Evolutionary conservation across 2,888 invertebrate genomes (phyloP).

Genomic region (Metallyticus violacea): DNA sequence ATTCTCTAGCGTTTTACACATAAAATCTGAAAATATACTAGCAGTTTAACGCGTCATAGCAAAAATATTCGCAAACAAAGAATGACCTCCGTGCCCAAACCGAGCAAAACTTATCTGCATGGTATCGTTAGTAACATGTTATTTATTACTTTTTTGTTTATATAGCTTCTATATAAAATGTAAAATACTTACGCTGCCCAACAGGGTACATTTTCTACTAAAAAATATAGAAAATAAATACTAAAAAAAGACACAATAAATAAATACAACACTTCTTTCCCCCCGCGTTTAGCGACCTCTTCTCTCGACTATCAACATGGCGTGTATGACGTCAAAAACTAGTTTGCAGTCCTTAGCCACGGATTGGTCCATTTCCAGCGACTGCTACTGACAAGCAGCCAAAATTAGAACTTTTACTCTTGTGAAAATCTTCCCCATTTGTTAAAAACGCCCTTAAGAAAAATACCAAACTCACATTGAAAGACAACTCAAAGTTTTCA

Average conservation of each 20-base stretch:
- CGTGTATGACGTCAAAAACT: slow-evolving; percentile 26
- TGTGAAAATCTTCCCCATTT: no score
- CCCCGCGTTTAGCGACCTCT: slow-evolving; percentile 25
- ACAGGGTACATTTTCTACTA: slow-evolving; percentile 59
- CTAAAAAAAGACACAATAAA: slow-evolving; percentile 21
- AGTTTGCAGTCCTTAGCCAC: slow-evolving; percentile 4
- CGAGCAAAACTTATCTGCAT: slow-evolving; percentile 14
- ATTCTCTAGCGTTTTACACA: neutral
- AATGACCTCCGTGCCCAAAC: slow-evolving; percentile 21
- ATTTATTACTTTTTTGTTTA: neutral
- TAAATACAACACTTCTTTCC: slow-evolving; percentile 20
- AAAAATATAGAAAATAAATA: slow-evolving; percentile 27
- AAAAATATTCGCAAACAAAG: slow-evolving; percentile 16
- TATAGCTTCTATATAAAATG: neutral
- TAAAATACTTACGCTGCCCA: slow-evolving; percentile 61
- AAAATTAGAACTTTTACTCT: neutral
- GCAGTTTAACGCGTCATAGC: neutral
- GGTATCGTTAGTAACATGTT: neutral
- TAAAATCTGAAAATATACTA: neutral
- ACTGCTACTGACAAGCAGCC: neutral
- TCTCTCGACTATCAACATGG: slow-evolving; percentile 24
- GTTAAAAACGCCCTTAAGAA: no score
- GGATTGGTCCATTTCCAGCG: neutral
- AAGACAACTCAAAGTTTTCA: neutral
- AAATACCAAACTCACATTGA: no score